Evolutionary conservation across 2,888 invertebrate species (phyloP), one percentile per base, ranked within the genome.

Genomic region (Pterostichus madidus): DNA sequence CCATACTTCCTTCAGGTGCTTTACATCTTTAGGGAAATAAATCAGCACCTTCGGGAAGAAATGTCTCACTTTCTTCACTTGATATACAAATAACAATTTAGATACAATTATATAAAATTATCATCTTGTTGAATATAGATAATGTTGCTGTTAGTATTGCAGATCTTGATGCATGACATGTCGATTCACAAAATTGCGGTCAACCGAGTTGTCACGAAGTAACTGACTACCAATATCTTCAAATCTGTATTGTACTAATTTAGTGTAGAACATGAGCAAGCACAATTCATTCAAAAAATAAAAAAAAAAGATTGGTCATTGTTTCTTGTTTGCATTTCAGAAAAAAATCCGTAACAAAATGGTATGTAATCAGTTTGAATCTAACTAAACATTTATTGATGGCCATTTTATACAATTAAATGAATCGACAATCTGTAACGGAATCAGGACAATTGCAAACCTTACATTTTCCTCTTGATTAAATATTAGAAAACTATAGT

Each of bases 381-480:
- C 61, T 61, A 32, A 61, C 8, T 61, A 31, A 61, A 61, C 17
- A 56, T 13, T 56, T 56, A 61, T 61, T 61, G 61, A 61, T 61
- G 11, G 32, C 32, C 11, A 7, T 61, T 61, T 35, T 35, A 35
- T 35, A 35, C 35, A 35, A 13, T 4, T 61, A n/a, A 11, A 32
- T 61, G 11, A 11, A 32, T 32, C 24, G 6, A 31, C n/a, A 61
- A n/a, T 61, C 13, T n/a, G 32, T 61, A 61, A 61, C 61, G 61
- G 61, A 32, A 61, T 35, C 61, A 32, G 11, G 8, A 6, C 31
- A 0, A 11, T 32, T 61, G 8, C 31, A 61, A 61, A 32, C 11
- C 3, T 10, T 46, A 8, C 5, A 11, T 46, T 46, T 10, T 46
- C 46, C 8, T 46, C 4, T 5, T 35, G 3, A 35, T 3, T 35